Base-by-base conservation (phyloP, 1,140 invertebrate genomes). In the Idris sp. region DNA sequence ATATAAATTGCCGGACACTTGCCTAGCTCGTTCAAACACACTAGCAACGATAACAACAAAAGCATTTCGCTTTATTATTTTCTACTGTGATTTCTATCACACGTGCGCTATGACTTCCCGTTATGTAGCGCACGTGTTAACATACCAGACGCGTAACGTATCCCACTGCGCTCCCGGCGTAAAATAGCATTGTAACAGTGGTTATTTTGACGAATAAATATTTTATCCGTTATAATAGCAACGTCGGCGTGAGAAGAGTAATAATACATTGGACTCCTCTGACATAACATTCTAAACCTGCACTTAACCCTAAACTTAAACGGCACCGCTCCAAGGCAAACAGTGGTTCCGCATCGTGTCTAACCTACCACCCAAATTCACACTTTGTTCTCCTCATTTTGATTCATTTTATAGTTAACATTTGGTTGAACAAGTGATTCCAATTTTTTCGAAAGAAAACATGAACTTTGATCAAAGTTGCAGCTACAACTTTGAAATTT, bases 191-290 rank as follows among this genome's bases (percentile, higher is more conserved):
- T 61, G 36, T 61, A 74, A 67, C 53, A 68, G 54, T 48, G 56
- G 62, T 67, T 48, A 68, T 74, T 74, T 74, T 74, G 71, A 74
- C 71, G 71, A 67, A 74, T 74, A 67, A 61, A 74, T 67, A 62
- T 61, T 74, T 74, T 58, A 51, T 68, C 62, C 72, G 72, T 74
- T 74, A 68, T 68, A 74, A 68, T 56, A 68, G 56, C 69, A 36
- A 68, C 43, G 54, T 16, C 48, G 72, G 56, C 72, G 62, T 68
- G 72, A 69, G 64, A 75, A 69, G 58, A 51, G 64, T 75, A 69
- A 69, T 74, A 68, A 58, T 53, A 59, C 26, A 44, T 59, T 38
- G 30, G 15, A 56, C 28, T 53, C 51, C 54, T 25, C 48, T 26
- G 40, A 41, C 22, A 49, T 67, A 59, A 61, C 48, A 61, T 61